Base-by-base conservation (phyloP, 2,113 vertebrate species). In the Galeopterus variegatus region DNA sequence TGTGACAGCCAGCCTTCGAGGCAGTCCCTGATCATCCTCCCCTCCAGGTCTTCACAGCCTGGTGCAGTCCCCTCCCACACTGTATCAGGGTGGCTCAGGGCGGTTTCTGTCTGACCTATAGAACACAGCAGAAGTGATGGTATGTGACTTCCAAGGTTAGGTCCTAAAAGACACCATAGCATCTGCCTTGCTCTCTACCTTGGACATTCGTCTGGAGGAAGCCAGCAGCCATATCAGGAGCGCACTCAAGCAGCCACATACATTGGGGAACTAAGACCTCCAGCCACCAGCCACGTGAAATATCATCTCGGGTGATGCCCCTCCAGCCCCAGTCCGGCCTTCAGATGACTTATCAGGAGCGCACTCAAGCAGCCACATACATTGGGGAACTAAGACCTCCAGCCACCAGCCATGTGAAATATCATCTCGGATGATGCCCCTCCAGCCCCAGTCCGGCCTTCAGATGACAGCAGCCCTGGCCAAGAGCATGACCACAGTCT, bases 11-110 rank as follows among this genome's bases (percentile, higher is more conserved):
- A 6, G 36, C 31, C 79, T 23, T 48, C 4, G 7, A 24, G 19
- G 41, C 0, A 48, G 24, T 13, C 13, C 52, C 48, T n/a, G 2
- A 6, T 6, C 45, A 21, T 1, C 45, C 26, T 31, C 33, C 0
- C 26, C 81, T 75, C 31, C n/a, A n/a, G 17, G 33, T 9, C 1
- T 21, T 24, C 36, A 28, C 0, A 14, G 15, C 33, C 80, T 41
- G 8, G 54, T 0, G 8, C 2, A 50, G n/a, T 6, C 4, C 41
- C 85, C 21, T 60, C 45, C 19, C 3, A 12, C 23, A 33, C 26
- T 1, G 7, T 24, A 23, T 7, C 4, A 11, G 45, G 67, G 67
- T 8, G 10, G 73, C 0, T 31, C 52, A 15, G 41, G 18, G 54
- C 6, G 54, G 54, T 31, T 48, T 23, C 17, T 58, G n/a, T 33